phyloP scores from a whole-genome alignment of 2,797 vertebrate genomes.

The Aulostomus chinensis region DNA sequence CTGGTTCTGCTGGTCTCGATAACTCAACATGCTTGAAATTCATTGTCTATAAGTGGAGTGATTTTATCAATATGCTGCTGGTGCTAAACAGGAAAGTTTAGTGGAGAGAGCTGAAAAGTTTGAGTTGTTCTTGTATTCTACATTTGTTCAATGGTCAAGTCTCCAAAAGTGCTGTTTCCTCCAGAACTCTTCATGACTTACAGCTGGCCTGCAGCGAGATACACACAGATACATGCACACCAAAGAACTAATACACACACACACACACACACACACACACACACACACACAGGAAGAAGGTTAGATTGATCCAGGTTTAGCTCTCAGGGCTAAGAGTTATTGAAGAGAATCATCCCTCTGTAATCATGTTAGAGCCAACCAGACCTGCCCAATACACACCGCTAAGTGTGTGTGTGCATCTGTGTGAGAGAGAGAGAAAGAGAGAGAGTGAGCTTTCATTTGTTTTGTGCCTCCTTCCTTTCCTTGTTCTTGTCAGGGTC shows the following conservation, averaged over 20 bases:
- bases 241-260: slow-evolving; percentile 10
- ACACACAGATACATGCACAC: slow-evolving; percentile 17
- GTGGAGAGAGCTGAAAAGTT: neutral
- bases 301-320: slow-evolving; percentile 83
- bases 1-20: too few relatives aligned
- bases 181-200: slow-evolving; percentile 55
- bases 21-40: too few relatives aligned
- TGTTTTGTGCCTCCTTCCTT: slow-evolving; percentile 68
- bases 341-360: slow-evolving; percentile 82
- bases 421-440: slow-evolving; percentile 17
- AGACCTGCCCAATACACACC: slow-evolving; percentile 74
- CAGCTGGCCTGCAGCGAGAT: slow-evolving; percentile 56
- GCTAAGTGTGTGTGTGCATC: slow-evolving; percentile 26
- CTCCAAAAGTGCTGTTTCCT: slow-evolving; percentile 37
- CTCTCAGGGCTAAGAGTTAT: slow-evolving; percentile 86
- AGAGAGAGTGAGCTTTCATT: slow-evolving; percentile 54
- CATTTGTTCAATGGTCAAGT: slow-evolving; percentile 22
- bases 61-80: too few relatives aligned
- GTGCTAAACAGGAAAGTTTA: too few relatives aligned
- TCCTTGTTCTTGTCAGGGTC: slow-evolving; percentile 70
- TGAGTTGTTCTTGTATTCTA: neutral
- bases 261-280: slow-evolving; percentile 25
- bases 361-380: slow-evolving; percentile 83
- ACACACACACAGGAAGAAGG: slow-evolving; percentile 69
- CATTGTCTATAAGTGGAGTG: too few relatives aligned